Conservation (phyloP, 1,140 invertebrate genomes). For the Melipona quadrifasciata region DNA sequence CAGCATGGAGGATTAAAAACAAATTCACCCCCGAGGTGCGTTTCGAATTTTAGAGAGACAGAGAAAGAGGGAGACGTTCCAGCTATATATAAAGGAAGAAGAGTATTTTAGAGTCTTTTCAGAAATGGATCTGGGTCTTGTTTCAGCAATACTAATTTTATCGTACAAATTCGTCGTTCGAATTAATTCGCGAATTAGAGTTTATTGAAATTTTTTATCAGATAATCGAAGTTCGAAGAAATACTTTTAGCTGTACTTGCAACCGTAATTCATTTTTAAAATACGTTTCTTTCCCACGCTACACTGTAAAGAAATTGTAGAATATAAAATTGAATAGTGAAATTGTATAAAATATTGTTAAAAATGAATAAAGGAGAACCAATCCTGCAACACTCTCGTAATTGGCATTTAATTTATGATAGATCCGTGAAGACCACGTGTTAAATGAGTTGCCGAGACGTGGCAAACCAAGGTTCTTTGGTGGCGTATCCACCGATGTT, state of each 20-base stretch:
- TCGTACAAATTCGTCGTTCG: neutral
- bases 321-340: too few species aligned
- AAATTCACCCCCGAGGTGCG: constrained; percentile 3
- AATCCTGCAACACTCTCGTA: too few species aligned
- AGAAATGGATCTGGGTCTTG: neutral
- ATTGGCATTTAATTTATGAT: too few species aligned
- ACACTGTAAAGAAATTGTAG: too few species aligned
- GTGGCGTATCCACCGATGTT: neutral
- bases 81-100: neutral
- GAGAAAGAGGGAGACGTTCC: neutral
- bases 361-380: too few species aligned
- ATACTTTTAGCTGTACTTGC: neutral
- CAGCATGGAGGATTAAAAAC: constrained; percentile 34
- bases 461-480: neutral
- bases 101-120: neutral
- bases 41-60: neutral
- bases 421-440: too few species aligned
- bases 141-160: neutral
- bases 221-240: neutral
- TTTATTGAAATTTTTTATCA: neutral
- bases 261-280: too few species aligned
- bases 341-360: too few species aligned
- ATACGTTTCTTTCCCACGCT: too few species aligned
- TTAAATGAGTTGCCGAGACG: neutral
- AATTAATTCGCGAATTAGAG: neutral